phyloP scores from a whole-genome alignment of 2,797 vertebrate genomes.

The Chloroceryle inda region DNA sequence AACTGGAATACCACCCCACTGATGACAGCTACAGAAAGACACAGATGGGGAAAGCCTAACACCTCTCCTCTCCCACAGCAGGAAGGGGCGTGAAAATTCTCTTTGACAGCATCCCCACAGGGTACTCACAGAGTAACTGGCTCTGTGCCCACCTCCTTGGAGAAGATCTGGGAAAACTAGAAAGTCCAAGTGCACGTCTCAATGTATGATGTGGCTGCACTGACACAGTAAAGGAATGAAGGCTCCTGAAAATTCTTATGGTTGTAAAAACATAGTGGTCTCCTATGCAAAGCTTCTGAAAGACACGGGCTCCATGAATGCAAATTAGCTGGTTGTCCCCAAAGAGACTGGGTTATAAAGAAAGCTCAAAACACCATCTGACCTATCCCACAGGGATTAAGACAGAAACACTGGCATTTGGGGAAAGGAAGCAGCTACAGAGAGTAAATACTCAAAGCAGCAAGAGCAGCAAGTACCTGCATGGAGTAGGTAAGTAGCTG shows the following conservation, averaged over 20 bases:
- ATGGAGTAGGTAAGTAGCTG: neutral
- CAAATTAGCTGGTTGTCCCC: neutral
- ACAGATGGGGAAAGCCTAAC: neutral
- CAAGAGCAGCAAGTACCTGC: neutral
- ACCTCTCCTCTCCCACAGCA: neutral
- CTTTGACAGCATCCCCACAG: neutral
- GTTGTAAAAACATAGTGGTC: neutral
- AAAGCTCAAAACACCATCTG: neutral
- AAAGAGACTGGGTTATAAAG: neutral
- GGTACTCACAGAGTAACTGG: neutral
- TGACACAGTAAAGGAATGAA: fast-evolving
- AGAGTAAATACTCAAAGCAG: neutral
- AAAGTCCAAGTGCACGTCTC: neutral
- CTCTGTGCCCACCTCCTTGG: fast-evolving
- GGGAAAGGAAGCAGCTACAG: neutral
- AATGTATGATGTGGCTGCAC: neutral
- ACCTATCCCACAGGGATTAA: neutral
- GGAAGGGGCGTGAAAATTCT: neutral
- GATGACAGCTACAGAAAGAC: neutral
- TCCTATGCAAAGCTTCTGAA: neutral
- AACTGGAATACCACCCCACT: neutral
- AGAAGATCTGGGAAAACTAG: neutral
- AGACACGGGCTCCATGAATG: neutral
- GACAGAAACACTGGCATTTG: neutral
- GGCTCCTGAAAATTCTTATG: neutral